Evolutionary conservation across 2,797 vertebrate species (phyloP), one percentile per base, ranked within the genome.

Genomic region (Triplophysa yarkandensis): DNA sequence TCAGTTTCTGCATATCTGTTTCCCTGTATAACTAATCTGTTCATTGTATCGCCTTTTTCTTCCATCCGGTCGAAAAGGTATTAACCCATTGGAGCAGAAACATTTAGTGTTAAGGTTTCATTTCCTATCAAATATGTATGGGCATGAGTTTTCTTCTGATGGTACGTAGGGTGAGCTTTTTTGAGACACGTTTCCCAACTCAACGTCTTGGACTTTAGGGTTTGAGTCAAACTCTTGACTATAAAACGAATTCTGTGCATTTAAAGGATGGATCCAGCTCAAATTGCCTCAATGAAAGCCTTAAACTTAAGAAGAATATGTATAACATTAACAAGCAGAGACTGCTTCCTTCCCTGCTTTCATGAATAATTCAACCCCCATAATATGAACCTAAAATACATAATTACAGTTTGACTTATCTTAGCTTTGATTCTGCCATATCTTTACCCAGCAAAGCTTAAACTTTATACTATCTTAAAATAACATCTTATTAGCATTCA

Each of bases 401-500:
- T 78, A 78, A 83, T 82, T 80, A 80, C 63, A 65, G 68, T 73
- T 73, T 39, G 68, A 80, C 71, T 76, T 57, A 68, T 65, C 68
- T 30, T 30, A 44, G 74, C 74, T 80, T 80, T 80, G 74, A 78
- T 77, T 79, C 48, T 25, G 55, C 28, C 68, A 63, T 80, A 79
- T 79, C 80, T 79, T 62, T 36, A 62, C 64, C 65, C 58, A 64
- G 50, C 73, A 65, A 28, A 23, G 67, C 54, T 58, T 67, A 71
- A 68, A 76, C 43, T 48, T 61, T 48, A 19, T 55, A 32, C 66
- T 78, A 77, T 78, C 73, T 64, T 71, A 32, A 83, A 80, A 77
- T 69, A 78, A 80, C 39, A 43, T 65, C 76, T 78, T 74, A 80
- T 82, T 84, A 84, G 61, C 74, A 79, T 83, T 78, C 80, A 66